Percentiles rank a stretch among this genome's conserved stretches.
phyloP scores from a whole-genome alignment of 2,797 vertebrate species.

The Apogon hyalosoma region DNA sequence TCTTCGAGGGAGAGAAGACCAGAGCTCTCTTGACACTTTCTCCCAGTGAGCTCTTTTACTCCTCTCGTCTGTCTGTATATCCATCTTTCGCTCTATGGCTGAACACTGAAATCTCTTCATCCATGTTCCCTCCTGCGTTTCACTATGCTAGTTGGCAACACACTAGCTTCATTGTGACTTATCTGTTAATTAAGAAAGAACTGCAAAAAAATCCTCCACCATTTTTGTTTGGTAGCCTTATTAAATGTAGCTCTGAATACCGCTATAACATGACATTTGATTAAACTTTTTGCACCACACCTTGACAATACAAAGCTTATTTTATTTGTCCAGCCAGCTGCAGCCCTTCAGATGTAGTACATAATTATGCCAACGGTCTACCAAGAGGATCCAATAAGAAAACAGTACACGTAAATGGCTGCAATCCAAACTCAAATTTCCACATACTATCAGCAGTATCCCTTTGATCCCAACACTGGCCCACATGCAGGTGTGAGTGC shows the following conservation, averaged over 20 bases:
- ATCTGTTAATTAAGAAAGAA: not conserved
- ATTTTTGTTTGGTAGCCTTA: conserved; percentile 3
- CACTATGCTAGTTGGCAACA: not conserved
- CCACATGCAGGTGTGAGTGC: conserved; percentile 22
- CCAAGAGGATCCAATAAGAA: not conserved
- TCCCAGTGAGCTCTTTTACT: conserved; percentile 46
- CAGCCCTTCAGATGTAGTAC: too few relatives aligned
- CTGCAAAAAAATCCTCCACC: too few relatives aligned
- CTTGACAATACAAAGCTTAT: not conserved
- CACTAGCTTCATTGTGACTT: not conserved
- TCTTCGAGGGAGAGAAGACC: conserved; percentile 53
- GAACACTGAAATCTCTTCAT: conserved; percentile 32
- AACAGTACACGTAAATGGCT: not conserved
- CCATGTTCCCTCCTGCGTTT: conserved; percentile 1
- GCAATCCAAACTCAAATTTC: not conserved
- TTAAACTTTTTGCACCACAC: not conserved
- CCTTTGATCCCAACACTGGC: conserved; percentile 2
- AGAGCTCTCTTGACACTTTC: conserved; percentile 50
- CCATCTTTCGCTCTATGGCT: conserved; percentile 13
- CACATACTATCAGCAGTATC: conserved; percentile 1
- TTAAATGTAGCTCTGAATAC: not conserved
- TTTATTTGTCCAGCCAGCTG: not conserved
- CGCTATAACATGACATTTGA: not conserved
- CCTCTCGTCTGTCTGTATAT: conserved; percentile 9
- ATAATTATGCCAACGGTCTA: not conserved